These are phyloP conservation scores for Takifugu rubripes DNA, from an alignment of 2,797 vertebrate genomes.

Conservation along the genomic window DNA sequence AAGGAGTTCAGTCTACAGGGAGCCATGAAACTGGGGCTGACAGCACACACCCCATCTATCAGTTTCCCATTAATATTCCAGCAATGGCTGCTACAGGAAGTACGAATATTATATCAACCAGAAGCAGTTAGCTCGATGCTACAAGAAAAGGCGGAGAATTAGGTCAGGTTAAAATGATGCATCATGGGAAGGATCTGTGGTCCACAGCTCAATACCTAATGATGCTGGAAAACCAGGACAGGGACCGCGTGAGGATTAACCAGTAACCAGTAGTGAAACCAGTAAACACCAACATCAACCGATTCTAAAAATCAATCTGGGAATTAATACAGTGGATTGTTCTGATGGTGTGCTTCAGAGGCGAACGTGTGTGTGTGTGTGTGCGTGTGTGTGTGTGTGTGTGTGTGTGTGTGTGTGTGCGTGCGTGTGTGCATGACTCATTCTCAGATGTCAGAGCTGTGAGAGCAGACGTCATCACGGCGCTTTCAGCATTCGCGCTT, in stretches of 20 bases:
- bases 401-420: constrained; percentile 15
- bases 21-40: too few relatives aligned
- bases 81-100: neutral
- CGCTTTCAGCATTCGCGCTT: constrained; percentile 16
- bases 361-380: constrained; percentile 46
- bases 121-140: constrained; percentile 2
- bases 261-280: neutral
- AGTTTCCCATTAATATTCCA: too few relatives aligned
- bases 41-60: too few relatives aligned
- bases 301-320: neutral
- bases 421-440: constrained; percentile 9
- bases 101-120: neutral
- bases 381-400: constrained; percentile 2
- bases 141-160: constrained; percentile 29
- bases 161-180: constrained; percentile 29
- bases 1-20: neutral
- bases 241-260: neutral
- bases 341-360: constrained; percentile 6
- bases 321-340: neutral
- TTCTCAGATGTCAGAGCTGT: constrained; percentile 32
- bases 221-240: constrained; percentile 3
- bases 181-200: constrained; percentile 8
- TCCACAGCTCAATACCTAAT: constrained; percentile 7
- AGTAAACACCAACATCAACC: neutral
- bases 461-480: constrained; percentile 60